A percentile compares a stretch with the other conserved stretches of the same genome.
Conservation (phyloP, 2,888 invertebrate species). For the Eueremaeus valkanovi region DNA sequence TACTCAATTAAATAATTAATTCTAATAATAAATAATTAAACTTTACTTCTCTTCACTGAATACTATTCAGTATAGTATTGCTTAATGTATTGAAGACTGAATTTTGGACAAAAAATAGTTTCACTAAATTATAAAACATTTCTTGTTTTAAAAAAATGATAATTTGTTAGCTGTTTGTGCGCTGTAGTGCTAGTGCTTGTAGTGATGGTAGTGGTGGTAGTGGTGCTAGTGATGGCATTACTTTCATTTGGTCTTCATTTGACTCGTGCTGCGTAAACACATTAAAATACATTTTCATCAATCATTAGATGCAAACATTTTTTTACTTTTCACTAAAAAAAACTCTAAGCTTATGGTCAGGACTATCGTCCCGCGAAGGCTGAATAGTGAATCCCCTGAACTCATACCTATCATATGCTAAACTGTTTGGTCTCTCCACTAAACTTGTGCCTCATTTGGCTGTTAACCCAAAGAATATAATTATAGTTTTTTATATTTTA, state of each 20-base stretch:
- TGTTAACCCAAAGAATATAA: slow-evolving; percentile 20
- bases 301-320: slow-evolving; percentile 16
- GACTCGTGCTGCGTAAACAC: slow-evolving; percentile 14
- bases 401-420: too few species aligned
- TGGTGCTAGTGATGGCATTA: background rate
- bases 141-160: background rate
- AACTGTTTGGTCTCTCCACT: too few species aligned
- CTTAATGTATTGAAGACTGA: background rate
- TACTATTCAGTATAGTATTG: too few species aligned
- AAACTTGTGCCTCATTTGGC: background rate
- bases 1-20: too few species aligned
- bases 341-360: slow-evolving; percentile 15
- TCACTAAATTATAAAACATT: background rate
- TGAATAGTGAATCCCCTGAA: background rate
- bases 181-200: background rate
- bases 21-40: too few species aligned
- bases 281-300: slow-evolving; percentile 24
- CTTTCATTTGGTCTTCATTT: slow-evolving; percentile 6
- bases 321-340: slow-evolving; percentile 27
- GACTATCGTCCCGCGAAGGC: background rate
- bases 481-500: slow-evolving; percentile 23
- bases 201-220: too few species aligned
- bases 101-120: too few species aligned
- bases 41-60: too few species aligned
- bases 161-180: background rate